Conservation (phyloP, 2,888 invertebrate species). For the Rhaphigaster nebulosa region DNA sequence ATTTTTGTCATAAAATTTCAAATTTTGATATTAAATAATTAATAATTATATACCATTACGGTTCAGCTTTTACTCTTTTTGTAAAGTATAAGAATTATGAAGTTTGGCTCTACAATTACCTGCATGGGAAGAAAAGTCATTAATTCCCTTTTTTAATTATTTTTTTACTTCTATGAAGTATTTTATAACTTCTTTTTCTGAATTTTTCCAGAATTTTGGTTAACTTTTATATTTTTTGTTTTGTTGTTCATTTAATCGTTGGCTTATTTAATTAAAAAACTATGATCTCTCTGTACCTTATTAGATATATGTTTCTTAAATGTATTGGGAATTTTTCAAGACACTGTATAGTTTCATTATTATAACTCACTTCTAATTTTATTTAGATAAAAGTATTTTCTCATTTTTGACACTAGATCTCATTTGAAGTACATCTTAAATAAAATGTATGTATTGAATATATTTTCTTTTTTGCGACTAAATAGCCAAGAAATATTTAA, state of each 20-base stretch:
- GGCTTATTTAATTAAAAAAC: not conserved
- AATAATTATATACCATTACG: not conserved
- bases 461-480: not conserved
- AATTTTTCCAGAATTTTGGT: not conserved
- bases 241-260: not conserved
- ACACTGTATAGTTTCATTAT: not conserved
- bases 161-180: constrained; percentile 30
- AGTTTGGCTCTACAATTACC: not conserved
- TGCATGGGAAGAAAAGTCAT: not conserved
- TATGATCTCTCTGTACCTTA: constrained; percentile 30
- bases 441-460: not conserved
- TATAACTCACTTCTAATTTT: not conserved
- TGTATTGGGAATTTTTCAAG: not conserved
- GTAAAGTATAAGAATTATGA: not conserved
- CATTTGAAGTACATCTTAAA: not conserved
- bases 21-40: not conserved
- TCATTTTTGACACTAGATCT: constrained; percentile 5
- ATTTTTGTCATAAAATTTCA: not conserved
- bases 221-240: not conserved
- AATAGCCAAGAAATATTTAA: not conserved
- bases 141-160: not conserved
- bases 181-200: not conserved
- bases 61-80: not conserved
- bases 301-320: not conserved
- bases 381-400: not conserved